Base-by-base conservation (phyloP, 2,113 vertebrate genomes). In the Stigmatopora nigra region DNA sequence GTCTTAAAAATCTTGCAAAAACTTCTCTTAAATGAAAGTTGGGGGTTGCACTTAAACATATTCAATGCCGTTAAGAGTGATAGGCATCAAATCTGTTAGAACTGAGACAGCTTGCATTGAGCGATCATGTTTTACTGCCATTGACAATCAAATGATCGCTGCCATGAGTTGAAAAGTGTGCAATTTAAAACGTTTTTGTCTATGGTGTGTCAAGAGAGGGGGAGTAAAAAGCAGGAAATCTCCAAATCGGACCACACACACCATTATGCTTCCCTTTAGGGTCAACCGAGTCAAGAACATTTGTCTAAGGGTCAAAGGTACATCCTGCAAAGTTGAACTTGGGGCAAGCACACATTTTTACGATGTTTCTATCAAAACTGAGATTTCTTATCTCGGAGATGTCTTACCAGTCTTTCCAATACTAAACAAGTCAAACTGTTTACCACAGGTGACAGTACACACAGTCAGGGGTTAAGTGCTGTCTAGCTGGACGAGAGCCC, bases 361-460 rank as follows among this genome's bases (percentile, higher is more conserved):
- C 41, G 38, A 10, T 45, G 3, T 62, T 12, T 1, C 52, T 53
- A 7, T 58, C 45, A 48, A 5, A 65, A 48, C 0, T 17, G 16
- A 46, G 36, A 48, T 57, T 49, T 56, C 53, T 56, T 56, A 56
- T 56, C 49, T 11, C 63, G 11, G 20, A 63, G 51, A 67, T 9
- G 12, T 13, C 17, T 49, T 35, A 67, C 45, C 55, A 45, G 41
- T 19, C 14, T 20, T 22, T 35, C 19, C 31, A 25, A 45, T 20
- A 20, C 61, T 64, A 36, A 31, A 36, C 58, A 63, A 63, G 25
- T 61, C 62, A 61, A 44, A 52, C 22, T 44, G 46, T 84, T 78
- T 83, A 81, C 60, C 70, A 67, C 61, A 75, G 72, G 71, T 77
- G 72, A 79, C 63, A 51, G 70, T 52, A 67, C 25, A 67, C 25